Conservation (phyloP, 2,113 vertebrate species). For the Thomomys bottae region DNA sequence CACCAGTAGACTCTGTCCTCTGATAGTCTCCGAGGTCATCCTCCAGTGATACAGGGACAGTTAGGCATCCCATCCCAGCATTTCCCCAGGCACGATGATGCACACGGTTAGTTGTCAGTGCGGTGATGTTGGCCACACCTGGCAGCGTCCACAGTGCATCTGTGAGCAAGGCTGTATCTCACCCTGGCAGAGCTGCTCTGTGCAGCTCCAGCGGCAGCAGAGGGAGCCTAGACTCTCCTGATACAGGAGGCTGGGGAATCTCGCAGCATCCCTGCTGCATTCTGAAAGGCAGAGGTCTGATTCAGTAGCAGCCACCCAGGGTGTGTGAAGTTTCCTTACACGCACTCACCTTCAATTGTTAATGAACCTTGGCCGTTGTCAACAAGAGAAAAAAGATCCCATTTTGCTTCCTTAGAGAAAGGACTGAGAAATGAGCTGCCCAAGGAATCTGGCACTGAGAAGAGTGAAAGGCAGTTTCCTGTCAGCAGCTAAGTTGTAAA, state of each 20-base stretch:
- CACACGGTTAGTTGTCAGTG: slow-evolving; percentile 39
- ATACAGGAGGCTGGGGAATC: slow-evolving; percentile 72
- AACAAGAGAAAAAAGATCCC: slow-evolving; percentile 49
- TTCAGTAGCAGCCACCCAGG: background rate
- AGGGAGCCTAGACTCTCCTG: slow-evolving; percentile 67
- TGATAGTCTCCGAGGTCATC: background rate
- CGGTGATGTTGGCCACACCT: slow-evolving; percentile 76
- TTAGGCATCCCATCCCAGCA: slow-evolving; percentile 51
- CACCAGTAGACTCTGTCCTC: background rate
- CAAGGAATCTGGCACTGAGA: slow-evolving; percentile 78
- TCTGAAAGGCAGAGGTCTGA: slow-evolving; percentile 58
- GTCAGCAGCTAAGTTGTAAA: slow-evolving; percentile 83
- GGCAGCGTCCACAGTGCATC: slow-evolving; percentile 63
- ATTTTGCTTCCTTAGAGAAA: slow-evolving; percentile 62
- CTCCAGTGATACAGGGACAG: slow-evolving; percentile 61
- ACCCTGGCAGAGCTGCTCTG: slow-evolving; percentile 49
- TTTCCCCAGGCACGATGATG: slow-evolving; percentile 36
- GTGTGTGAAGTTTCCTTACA: slow-evolving; percentile 5
- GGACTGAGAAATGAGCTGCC: slow-evolving; percentile 77
- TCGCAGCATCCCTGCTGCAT: slow-evolving; percentile 79
- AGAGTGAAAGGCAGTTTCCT: slow-evolving; percentile 76
- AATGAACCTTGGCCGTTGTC: slow-evolving; percentile 66
- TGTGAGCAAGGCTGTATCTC: slow-evolving; percentile 59
- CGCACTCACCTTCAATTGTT: slow-evolving; percentile 19
- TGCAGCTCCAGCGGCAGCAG: slow-evolving; percentile 55